phyloP scores from a whole-genome alignment of 2,113 vertebrate genomes.

The Gavia stellata region DNA sequence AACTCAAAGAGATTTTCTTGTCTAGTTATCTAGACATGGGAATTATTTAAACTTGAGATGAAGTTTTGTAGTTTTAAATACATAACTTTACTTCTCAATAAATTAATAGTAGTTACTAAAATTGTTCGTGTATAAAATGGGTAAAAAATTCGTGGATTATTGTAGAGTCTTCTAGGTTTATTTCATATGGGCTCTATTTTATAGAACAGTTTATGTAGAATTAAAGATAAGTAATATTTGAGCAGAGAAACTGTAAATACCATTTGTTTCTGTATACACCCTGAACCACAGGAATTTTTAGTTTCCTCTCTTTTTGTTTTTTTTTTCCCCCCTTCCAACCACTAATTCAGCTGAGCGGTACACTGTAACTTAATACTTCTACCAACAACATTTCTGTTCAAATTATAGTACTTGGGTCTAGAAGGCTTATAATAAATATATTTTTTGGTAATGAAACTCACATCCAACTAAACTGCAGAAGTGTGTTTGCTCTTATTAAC shows the following conservation, averaged over 20 bases:
- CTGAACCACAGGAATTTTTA: constrained; percentile 71
- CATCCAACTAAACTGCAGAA: neutral
- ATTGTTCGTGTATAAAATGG: neutral
- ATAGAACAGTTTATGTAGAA: neutral
- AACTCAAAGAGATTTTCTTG: neutral
- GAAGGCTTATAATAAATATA: neutral
- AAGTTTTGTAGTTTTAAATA: neutral
- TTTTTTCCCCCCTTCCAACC: neutral
- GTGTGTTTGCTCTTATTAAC: neutral
- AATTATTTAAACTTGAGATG: neutral
- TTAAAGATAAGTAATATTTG: constrained; percentile 41
- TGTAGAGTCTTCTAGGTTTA: neutral
- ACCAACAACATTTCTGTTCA: constrained; percentile 45
- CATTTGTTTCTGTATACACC: constrained; percentile 63
- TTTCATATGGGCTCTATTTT: neutral
- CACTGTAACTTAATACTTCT: constrained; percentile 49
- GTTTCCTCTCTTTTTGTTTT: constrained; percentile 33
- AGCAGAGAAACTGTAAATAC: constrained; percentile 53
- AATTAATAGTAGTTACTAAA: neutral
- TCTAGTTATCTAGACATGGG: neutral
- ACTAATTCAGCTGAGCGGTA: constrained; percentile 9
- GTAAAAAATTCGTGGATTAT: neutral
- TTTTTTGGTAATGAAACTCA: neutral
- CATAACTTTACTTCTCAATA: neutral
- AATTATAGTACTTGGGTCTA: constrained; percentile 44